Evolutionary conservation across 2,113 vertebrate species (phyloP).

Genomic region (Rhea americana): DNA sequence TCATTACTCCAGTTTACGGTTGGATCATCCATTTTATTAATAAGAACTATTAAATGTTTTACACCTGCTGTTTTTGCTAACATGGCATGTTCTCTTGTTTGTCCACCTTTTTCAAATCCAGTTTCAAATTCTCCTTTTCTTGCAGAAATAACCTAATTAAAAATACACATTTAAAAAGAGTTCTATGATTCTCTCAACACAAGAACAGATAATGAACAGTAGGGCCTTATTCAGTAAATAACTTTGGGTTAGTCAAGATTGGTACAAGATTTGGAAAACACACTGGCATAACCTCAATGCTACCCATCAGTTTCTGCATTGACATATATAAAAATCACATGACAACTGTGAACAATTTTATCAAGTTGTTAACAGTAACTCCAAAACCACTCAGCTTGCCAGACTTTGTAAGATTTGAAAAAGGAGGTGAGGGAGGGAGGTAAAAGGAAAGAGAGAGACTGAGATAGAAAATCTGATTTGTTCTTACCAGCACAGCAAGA

Average conservation of each 20-base stretch:
- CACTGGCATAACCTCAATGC: not conserved
- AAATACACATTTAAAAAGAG: not conserved
- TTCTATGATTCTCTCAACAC: not conserved
- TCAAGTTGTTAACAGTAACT: not conserved
- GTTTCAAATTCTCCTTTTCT: constrained; percentile 99
- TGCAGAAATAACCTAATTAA: constrained; percentile 92
- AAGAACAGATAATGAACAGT: not conserved
- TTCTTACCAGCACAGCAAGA: constrained; percentile 94
- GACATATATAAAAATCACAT: not conserved
- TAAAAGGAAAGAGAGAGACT: no score
- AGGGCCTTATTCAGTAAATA: not conserved
- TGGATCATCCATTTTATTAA: constrained; percentile 99
- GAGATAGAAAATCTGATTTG: not conserved
- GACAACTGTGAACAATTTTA: not conserved
- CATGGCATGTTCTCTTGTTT: constrained; percentile 98
- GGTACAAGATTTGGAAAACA: not conserved
- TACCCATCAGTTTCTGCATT: not conserved
- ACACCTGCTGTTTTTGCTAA: constrained; percentile 98
- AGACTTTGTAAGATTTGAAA: not conserved
- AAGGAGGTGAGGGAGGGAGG: not conserved
- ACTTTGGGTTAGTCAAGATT: not conserved
- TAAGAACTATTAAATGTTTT: constrained; percentile 96
- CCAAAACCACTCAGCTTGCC: not conserved
- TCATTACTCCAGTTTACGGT: constrained; percentile 98
- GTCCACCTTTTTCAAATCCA: constrained; percentile 98